These are phyloP conservation scores for Saguinus midas DNA, from an alignment of 2,113 vertebrate species.

Conservation along the genomic window DNA sequence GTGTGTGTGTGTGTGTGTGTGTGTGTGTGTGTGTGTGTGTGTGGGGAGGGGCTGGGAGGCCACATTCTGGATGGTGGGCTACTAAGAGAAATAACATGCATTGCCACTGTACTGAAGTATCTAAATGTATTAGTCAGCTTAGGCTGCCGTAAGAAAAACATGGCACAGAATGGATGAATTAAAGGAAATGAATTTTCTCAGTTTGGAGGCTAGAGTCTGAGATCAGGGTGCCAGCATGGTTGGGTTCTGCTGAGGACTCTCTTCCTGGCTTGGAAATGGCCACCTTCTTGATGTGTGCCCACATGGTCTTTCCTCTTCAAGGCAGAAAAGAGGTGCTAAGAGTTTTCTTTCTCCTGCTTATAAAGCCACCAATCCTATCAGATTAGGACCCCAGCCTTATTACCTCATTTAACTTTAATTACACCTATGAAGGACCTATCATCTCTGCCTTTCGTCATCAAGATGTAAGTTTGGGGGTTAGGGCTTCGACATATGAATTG, in stretches of 20 bases:
- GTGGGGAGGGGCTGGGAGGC: accelerated
- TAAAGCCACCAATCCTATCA: not conserved
- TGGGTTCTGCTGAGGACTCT: not conserved
- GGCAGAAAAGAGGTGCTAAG: too few species aligned
- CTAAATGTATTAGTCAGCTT: not conserved
- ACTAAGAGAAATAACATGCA: not conserved
- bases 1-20: too few species aligned
- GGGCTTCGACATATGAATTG: not conserved
- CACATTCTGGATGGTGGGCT: not conserved
- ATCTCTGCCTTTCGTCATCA: not conserved
- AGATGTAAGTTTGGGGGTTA: too few species aligned
- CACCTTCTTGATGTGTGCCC: not conserved
- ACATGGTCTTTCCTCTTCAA: not conserved
- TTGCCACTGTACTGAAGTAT: not conserved
- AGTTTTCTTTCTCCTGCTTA: not conserved
- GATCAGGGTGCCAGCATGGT: too few species aligned
- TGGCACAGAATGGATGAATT: not conserved
- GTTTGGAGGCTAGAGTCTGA: not conserved
- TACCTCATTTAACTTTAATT: not conserved
- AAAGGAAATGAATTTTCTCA: not conserved
- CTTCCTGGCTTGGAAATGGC: not conserved
- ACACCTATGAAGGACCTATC: not conserved
- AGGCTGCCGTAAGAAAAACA: not conserved
- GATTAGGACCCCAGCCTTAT: not conserved
- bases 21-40: too few species aligned